A percentile compares a stretch with the other conserved stretches of the same genome.
These are phyloP conservation scores for Serilophus lunatus DNA, from an alignment of 2,113 vertebrate genomes.

Conservation along the genomic window DNA sequence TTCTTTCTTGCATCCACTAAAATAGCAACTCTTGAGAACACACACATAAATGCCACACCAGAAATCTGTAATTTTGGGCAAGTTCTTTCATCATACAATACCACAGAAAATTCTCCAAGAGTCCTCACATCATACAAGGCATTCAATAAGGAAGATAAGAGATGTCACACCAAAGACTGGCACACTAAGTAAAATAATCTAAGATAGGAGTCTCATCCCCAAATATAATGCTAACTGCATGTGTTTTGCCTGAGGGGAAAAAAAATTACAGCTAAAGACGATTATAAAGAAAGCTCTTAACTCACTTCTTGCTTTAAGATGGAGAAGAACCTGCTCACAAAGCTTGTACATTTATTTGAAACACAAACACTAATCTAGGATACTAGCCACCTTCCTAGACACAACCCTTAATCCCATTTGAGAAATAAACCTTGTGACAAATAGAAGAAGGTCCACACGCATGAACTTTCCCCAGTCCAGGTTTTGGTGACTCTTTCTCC, in stretches of 20 bases:
- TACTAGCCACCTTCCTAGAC: neutral
- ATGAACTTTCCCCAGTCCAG: neutral
- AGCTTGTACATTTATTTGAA: neutral
- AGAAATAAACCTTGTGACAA: neutral
- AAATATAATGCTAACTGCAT: neutral
- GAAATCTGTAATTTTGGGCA: neutral
- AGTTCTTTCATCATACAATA: neutral
- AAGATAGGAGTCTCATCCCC: neutral
- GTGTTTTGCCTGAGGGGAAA: neutral
- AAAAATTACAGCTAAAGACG: neutral
- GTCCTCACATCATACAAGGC: neutral
- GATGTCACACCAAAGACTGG: neutral
- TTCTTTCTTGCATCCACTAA: neutral
- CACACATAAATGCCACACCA: neutral
- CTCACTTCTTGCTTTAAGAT: neutral
- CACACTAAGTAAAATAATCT: neutral
- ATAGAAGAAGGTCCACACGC: neutral
- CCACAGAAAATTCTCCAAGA: neutral
- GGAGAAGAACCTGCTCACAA: neutral
- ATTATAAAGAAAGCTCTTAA: neutral
- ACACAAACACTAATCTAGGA: neutral
- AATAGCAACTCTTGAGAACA: neutral
- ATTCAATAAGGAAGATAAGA: neutral
- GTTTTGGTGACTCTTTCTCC: neutral
- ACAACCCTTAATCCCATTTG: neutral